Evolutionary conservation across 2,888 invertebrate genomes (phyloP).

Genomic region (Psylliodes chrysocephalus): DNA sequence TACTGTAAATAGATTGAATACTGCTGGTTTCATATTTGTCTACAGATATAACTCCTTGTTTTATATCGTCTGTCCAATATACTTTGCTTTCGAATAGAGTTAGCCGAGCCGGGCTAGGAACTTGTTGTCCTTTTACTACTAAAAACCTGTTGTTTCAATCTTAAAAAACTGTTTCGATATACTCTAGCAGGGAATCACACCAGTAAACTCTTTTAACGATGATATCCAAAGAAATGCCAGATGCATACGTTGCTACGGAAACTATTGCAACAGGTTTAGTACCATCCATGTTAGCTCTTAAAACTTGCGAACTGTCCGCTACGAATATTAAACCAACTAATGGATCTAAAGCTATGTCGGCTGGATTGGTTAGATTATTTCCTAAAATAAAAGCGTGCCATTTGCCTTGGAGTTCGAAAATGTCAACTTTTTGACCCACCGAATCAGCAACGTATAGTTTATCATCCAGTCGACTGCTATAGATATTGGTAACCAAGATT

Average conservation of each 20-base stretch:
- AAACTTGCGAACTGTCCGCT: slow-evolving; percentile 83
- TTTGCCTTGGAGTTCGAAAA: slow-evolving; percentile 87
- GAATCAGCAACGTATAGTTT: slow-evolving; percentile 95
- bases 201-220: slow-evolving; percentile 91
- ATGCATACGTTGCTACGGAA: slow-evolving; percentile 92
- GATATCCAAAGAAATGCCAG: slow-evolving; percentile 91
- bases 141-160: slow-evolving; percentile 84
- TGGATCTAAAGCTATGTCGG: slow-evolving; percentile 94
- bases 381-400: slow-evolving; percentile 92
- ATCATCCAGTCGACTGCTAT: slow-evolving; percentile 96
- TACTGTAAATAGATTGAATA: slow-evolving; percentile 82
- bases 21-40: slow-evolving; percentile 79
- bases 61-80: slow-evolving; percentile 92
- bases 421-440: slow-evolving; percentile 92
- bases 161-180: slow-evolving; percentile 96
- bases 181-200: slow-evolving; percentile 95
- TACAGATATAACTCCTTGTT: slow-evolving; percentile 81
- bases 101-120: slow-evolving; percentile 86
- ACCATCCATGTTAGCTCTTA: slow-evolving; percentile 95
- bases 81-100: slow-evolving; percentile 87
- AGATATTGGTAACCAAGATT: slow-evolving; percentile 90
- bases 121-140: slow-evolving; percentile 83
- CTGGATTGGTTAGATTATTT: slow-evolving; percentile 89
- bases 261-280: slow-evolving; percentile 85
- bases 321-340: slow-evolving; percentile 88